Conservation (phyloP, 1,140 invertebrate genomes). For the Listronotus oregonensis region DNA sequence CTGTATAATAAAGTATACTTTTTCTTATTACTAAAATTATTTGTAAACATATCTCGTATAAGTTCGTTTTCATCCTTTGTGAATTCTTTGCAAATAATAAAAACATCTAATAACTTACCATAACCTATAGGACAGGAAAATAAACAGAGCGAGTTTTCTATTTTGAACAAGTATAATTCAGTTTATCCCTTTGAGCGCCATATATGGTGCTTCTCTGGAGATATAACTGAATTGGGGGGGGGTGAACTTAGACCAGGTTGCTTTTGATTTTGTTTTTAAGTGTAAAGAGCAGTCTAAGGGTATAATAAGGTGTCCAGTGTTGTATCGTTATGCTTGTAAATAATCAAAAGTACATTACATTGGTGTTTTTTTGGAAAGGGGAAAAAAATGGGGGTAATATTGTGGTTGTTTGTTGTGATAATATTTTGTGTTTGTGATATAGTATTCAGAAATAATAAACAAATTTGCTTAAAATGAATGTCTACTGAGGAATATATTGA, state of each 20-base stretch:
- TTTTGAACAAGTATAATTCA: slow-evolving; percentile 44
- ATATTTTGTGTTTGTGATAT: not conserved
- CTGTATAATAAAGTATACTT: too few species aligned
- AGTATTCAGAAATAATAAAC: too few species aligned
- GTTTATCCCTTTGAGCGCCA: slow-evolving; percentile 35
- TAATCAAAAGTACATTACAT: slow-evolving; percentile 12
- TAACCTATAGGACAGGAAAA: slow-evolving; percentile 40
- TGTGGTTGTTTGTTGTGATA: not conserved
- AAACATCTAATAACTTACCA: slow-evolving; percentile 41
- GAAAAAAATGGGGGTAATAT: not conserved
- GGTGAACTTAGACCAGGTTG: not conserved
- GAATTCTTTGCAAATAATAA: slow-evolving; percentile 37
- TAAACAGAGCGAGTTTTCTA: slow-evolving; percentile 49
- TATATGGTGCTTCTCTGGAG: slow-evolving; percentile 47
- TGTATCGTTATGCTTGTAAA: slow-evolving; percentile 15
- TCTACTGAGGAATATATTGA: too few species aligned
- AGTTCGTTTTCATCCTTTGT: slow-evolving; percentile 1
- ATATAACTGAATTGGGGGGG: slow-evolving; percentile 47
- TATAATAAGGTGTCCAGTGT: slow-evolving; percentile 16
- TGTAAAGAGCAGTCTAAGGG: slow-evolving; percentile 1
- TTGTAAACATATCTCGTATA: too few species aligned
- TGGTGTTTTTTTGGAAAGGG: not conserved
- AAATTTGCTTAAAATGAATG: too few species aligned
- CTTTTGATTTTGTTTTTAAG: too few species aligned
- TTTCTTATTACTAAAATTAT: too few species aligned